Evolutionary conservation across 2,797 vertebrate species (phyloP).

Genomic region (Hozukius guyotensis): DNA sequence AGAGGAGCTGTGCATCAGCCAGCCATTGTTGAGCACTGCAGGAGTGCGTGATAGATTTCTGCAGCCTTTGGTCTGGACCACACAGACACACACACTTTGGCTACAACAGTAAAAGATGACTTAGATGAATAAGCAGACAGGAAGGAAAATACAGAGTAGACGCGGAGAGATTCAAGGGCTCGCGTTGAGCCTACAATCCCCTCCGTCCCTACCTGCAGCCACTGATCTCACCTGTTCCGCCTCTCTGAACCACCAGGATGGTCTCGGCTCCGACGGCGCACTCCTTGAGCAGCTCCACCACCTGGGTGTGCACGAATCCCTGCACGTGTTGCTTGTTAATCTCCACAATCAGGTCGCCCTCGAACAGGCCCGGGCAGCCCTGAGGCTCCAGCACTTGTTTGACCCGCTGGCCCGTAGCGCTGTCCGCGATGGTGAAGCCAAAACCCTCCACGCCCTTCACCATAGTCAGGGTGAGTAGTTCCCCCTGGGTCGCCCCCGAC

Average conservation of each 20-base stretch:
- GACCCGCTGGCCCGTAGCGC: slow-evolving; percentile 93
- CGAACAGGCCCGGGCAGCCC: slow-evolving; percentile 95
- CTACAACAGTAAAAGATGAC: slow-evolving; percentile 8
- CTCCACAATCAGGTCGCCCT: slow-evolving; percentile 97
- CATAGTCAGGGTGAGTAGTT: slow-evolving; percentile 96
- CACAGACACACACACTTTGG: slow-evolving; percentile 13
- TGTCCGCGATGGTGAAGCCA: slow-evolving; percentile 98
- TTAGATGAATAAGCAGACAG: slow-evolving; percentile 13
- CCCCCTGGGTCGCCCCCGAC: slow-evolving; percentile 93
- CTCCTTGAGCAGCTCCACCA: slow-evolving; percentile 99
- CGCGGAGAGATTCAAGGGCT: neutral
- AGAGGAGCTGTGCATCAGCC: slow-evolving; percentile 23
- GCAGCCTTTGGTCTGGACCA: slow-evolving; percentile 8
- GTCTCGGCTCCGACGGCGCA: slow-evolving; percentile 92
- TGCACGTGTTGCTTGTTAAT: slow-evolving; percentile 96
- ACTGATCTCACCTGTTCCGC: slow-evolving; percentile 89
- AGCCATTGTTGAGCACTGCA: slow-evolving; percentile 13
- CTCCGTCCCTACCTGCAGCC: neutral
- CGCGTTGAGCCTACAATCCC: neutral
- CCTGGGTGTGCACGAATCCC: slow-evolving; percentile 93
- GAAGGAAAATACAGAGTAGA: neutral
- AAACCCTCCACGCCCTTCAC: slow-evolving; percentile 97
- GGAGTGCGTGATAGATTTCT: slow-evolving; percentile 27
- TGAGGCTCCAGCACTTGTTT: slow-evolving; percentile 97
- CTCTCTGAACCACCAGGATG: slow-evolving; percentile 94